Percentiles rank a stretch among this genome's conserved stretches.
Conservation (phyloP, 2,113 vertebrate species). For the Petaurus breviceps region DNA sequence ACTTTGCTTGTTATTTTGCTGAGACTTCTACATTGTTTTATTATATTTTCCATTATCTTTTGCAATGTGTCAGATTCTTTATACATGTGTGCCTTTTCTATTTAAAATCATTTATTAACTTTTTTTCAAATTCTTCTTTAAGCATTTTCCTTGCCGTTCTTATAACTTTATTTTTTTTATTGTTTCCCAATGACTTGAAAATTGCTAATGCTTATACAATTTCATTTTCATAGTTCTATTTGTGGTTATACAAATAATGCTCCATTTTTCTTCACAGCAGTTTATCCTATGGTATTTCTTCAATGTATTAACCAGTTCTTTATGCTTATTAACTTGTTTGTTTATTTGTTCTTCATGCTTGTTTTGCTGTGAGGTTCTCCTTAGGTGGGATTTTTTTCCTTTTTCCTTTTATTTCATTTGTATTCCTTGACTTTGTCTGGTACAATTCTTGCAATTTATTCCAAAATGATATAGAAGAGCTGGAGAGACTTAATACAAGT, state of each 20-base stretch:
- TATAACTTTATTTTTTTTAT: not conserved
- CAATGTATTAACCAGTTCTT: not conserved
- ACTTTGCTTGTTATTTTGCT: not conserved
- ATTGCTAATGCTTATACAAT: not conserved
- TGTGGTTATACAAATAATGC: no score
- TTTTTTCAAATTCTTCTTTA: not conserved
- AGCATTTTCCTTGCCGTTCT: not conserved
- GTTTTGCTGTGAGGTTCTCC: not conserved
- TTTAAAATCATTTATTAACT: not conserved
- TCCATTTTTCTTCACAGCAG: not conserved
- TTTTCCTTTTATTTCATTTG: not conserved
- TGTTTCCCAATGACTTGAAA: not conserved
- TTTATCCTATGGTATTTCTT: not conserved
- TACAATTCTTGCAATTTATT: not conserved
- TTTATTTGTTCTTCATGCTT: not conserved
- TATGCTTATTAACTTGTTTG: not conserved
- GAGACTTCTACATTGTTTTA: not conserved
- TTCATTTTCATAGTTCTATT: not conserved
- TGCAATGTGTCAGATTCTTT: not conserved
- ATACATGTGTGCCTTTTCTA: not conserved
- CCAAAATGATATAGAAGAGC: not conserved
- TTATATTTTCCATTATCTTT: not conserved
- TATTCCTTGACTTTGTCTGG: not conserved
- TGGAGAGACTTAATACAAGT: not conserved
- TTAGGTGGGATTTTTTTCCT: not conserved